Evolutionary conservation across 2,113 vertebrate species (phyloP).

Genomic region (Athene noctua): DNA sequence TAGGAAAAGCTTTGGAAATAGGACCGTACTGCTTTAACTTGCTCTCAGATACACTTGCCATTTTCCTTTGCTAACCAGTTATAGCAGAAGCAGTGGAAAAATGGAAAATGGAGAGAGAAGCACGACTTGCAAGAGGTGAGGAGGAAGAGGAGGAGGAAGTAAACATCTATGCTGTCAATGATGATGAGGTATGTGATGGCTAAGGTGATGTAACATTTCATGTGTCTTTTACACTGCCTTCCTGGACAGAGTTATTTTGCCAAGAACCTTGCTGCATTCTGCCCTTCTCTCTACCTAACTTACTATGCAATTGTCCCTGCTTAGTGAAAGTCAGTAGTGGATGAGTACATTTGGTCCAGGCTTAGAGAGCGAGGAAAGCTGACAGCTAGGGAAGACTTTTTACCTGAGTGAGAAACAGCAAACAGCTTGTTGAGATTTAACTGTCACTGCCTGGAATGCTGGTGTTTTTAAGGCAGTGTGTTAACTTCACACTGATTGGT

Average conservation of each 20-base stretch:
- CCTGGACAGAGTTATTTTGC: not conserved
- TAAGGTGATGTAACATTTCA: not conserved
- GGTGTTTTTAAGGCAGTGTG: not conserved
- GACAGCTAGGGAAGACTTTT: not conserved
- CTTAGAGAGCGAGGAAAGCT: not conserved
- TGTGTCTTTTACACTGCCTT: not conserved
- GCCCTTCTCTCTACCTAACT: not conserved
- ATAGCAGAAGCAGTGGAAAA: slow-evolving; percentile 83
- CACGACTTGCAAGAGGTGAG: slow-evolving; percentile 75
- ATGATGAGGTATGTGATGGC: slow-evolving; percentile 80
- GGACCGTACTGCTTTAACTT: not conserved
- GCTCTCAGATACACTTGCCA: not conserved
- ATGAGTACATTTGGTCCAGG: not conserved
- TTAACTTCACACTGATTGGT: not conserved
- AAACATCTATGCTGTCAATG: slow-evolving; percentile 85
- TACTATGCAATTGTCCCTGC: not conserved
- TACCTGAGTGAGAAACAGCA: not conserved
- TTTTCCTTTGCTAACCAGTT: slow-evolving; percentile 69
- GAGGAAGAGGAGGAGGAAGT: slow-evolving; percentile 88
- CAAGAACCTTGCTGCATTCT: not conserved
- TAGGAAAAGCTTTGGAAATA: not conserved
- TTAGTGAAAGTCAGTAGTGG: not conserved
- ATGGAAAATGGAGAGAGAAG: slow-evolving; percentile 87
- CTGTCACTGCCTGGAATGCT: not conserved
- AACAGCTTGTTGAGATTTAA: not conserved